These are phyloP conservation scores for Pao palembangensis DNA, from an alignment of 2,113 vertebrate genomes.

Conservation along the genomic window DNA sequence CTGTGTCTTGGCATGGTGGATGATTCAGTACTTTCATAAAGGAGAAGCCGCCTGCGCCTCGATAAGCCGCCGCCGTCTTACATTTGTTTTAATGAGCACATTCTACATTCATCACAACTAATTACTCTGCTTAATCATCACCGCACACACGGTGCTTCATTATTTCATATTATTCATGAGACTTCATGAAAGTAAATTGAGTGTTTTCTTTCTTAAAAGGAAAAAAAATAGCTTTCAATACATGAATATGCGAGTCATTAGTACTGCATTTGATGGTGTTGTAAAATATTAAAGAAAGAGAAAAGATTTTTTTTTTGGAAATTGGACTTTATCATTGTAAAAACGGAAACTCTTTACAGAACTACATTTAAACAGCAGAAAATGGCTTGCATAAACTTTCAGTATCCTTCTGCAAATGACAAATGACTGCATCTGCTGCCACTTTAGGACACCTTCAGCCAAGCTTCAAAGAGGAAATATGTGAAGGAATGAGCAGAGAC, in stretches of 20 bases:
- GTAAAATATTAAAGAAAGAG: too few species aligned
- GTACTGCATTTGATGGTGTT: too few species aligned
- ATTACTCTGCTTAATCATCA: constrained; percentile 62
- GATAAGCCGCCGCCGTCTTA: constrained; percentile 50
- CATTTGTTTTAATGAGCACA: constrained; percentile 52
- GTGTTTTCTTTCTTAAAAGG: not conserved
- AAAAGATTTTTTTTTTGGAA: too few species aligned
- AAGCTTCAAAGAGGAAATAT: constrained; percentile 63
- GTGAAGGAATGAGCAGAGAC: constrained; percentile 44
- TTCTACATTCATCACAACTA: constrained; percentile 52
- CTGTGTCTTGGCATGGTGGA: constrained; percentile 44
- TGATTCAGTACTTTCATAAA: constrained; percentile 55
- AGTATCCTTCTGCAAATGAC: constrained; percentile 54
- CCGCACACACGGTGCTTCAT: constrained; percentile 52
- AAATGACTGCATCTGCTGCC: constrained; percentile 45
- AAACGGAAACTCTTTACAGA: too few species aligned
- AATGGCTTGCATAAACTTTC: constrained; percentile 25
- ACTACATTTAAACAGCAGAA: too few species aligned
- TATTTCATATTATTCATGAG: constrained; percentile 38
- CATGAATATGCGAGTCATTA: too few species aligned
- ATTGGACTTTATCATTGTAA: too few species aligned
- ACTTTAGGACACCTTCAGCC: constrained; percentile 58
- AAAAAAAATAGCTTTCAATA: too few species aligned
- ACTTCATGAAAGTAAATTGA: not conserved
- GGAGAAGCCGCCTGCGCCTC: constrained; percentile 36